Conservation (phyloP, 2,888 invertebrate genomes). For the Laothoe populi region DNA sequence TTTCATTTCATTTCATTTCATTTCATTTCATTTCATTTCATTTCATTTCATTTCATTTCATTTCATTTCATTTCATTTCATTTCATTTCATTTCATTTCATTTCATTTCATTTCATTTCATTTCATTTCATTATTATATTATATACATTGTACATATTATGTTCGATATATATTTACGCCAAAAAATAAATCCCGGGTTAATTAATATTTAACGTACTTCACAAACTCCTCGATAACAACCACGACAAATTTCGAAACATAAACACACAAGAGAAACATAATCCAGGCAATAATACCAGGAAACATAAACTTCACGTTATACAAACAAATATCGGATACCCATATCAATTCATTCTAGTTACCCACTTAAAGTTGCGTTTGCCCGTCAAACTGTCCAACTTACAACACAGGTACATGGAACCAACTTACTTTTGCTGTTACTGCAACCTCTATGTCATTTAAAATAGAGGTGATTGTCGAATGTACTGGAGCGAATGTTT, state of each 20-base stretch:
- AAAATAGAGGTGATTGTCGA: slow-evolving; percentile 36
- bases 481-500: slow-evolving; percentile 30
- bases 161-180: too few relatives aligned
- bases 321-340: slow-evolving; percentile 49
- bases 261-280: slow-evolving; percentile 5
- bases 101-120: too few relatives aligned
- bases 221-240: not conserved
- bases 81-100: too few relatives aligned
- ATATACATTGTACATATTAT: too few relatives aligned
- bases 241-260: not conserved
- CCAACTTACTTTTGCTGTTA: slow-evolving; percentile 31
- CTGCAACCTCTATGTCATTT: slow-evolving; percentile 26
- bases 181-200: too few relatives aligned
- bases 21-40: too few relatives aligned
- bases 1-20: too few relatives aligned
- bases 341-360: slow-evolving; percentile 57
- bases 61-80: too few relatives aligned
- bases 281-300: slow-evolving; percentile 5
- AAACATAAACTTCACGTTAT: slow-evolving; percentile 26
- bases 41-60: too few relatives aligned
- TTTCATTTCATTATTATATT: too few relatives aligned
- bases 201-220: too few relatives aligned
- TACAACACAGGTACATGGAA: slow-evolving; percentile 57
- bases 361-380: slow-evolving; percentile 60
- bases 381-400: slow-evolving; percentile 76